Conservation (phyloP, 2,888 invertebrate species). For the Rhabditoides inermis region DNA sequence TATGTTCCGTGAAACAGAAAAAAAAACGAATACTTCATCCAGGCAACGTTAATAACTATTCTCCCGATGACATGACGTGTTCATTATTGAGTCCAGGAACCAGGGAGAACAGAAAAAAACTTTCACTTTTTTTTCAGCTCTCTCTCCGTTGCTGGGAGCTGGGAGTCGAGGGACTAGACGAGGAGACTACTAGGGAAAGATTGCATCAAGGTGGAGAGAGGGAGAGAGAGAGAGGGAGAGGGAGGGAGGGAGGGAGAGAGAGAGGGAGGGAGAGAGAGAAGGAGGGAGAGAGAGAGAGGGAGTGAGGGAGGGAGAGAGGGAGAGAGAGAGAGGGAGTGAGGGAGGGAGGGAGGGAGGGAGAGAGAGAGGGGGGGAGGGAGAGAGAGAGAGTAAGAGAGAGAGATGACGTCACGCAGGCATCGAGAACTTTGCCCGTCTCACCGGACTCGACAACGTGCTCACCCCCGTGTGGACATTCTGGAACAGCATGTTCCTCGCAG, state of each 20-base stretch:
- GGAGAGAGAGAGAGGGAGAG: neutral
- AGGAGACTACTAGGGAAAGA: constrained; percentile 5
- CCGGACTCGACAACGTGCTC: constrained; percentile 37
- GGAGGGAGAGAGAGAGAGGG: neutral
- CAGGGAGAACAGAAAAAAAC: too few relatives aligned
- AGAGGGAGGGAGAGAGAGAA: neutral
- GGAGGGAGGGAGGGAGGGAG: neutral
- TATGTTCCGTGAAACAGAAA: too few relatives aligned
- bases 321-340: neutral
- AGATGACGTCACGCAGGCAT: too few relatives aligned
- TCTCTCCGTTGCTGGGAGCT: constrained; percentile 49
- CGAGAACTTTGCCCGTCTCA: too few relatives aligned
- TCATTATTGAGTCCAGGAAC: too few relatives aligned
- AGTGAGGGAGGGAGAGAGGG: too few relatives aligned
- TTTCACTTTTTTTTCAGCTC: constrained; percentile 19
- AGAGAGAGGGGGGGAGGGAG: neutral
- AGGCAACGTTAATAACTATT: too few relatives aligned
- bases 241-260: neutral
- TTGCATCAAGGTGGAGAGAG: too few relatives aligned
- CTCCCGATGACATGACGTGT: too few relatives aligned
- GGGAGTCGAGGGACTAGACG: constrained; percentile 26
- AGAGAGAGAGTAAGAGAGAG: neutral
- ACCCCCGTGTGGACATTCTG: constrained; percentile 51
- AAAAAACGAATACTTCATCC: too few relatives aligned
- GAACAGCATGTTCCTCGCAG: constrained; percentile 50